A percentile compares a stretch with the other conserved stretches of the same genome.
Conservation (phyloP, 2,113 vertebrate species). For the Atlantisia rogersi region DNA sequence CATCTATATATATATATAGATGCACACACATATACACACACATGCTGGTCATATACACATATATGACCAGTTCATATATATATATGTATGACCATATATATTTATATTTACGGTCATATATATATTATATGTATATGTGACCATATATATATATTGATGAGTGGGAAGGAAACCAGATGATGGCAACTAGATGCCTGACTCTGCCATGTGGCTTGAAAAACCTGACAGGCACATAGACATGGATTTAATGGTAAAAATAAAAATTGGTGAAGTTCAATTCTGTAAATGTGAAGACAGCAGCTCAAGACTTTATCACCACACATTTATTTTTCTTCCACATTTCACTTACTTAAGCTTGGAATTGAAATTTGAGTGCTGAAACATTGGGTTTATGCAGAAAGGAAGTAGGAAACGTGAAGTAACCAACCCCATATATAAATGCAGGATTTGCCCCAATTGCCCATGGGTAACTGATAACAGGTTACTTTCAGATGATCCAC, state of each 20-base stretch:
- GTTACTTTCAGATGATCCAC: not conserved
- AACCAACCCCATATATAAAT: not conserved
- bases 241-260: not conserved
- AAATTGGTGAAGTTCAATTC: too few species aligned
- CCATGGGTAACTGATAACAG: not conserved
- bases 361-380: not conserved
- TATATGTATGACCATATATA: not conserved
- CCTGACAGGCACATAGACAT: not conserved
- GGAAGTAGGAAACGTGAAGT: not conserved
- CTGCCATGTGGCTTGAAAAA: not conserved
- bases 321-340: not conserved
- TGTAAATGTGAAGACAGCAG: not conserved
- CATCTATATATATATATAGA: not conserved
- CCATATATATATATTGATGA: not conserved
- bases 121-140: not conserved
- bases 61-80: not conserved
- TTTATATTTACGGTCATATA: too few species aligned
- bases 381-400: not conserved
- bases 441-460: slow-evolving; percentile 12
- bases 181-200: not conserved
- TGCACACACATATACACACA: not conserved
- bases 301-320: not conserved
- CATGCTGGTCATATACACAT: not conserved
- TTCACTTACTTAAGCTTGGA: not conserved
- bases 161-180: not conserved